Percentiles rank a stretch among this genome's conserved stretches.
Conservation (phyloP, 2,797 vertebrate species). For the Hoplostethus atlanticus region DNA sequence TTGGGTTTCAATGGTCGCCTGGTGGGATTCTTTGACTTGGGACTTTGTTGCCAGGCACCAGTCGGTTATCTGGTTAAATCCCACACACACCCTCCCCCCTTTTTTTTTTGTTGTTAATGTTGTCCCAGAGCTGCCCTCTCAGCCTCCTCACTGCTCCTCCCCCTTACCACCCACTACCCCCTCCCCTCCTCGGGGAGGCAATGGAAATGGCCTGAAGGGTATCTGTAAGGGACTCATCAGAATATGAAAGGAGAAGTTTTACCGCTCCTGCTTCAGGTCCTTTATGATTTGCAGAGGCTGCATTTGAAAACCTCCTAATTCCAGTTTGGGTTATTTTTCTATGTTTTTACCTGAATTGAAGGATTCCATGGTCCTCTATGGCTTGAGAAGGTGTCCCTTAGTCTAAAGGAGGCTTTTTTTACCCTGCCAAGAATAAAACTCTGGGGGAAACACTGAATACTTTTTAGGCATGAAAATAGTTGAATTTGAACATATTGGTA, state of each 20-base stretch:
- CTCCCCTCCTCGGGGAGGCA: conserved; percentile 51
- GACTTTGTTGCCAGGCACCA: conserved; percentile 31
- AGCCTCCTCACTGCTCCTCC: conserved; percentile 45
- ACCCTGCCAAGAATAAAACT: too few species aligned
- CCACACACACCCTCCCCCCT: conserved; percentile 13
- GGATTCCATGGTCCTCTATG: too few species aligned
- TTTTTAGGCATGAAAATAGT: too few species aligned
- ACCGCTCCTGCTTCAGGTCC: conserved; percentile 45
- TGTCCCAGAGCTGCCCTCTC: conserved; percentile 38
- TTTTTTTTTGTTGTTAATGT: conserved; percentile 56
- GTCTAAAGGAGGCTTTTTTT: too few species aligned
- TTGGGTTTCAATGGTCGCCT: neutral
- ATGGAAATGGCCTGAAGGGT: conserved; percentile 56
- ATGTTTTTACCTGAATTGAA: too few species aligned
- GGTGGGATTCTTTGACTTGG: conserved; percentile 20
- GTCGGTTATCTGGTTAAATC: conserved; percentile 26
- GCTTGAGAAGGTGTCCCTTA: too few species aligned
- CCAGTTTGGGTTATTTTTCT: too few species aligned
- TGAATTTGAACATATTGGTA: too few species aligned
- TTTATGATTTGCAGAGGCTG: conserved; percentile 48
- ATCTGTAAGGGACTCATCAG: conserved; percentile 56
- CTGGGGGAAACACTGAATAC: too few species aligned
- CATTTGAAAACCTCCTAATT: too few species aligned
- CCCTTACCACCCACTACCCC: conserved; percentile 14
- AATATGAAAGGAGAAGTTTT: conserved; percentile 70